Evolutionary conservation across 2,113 vertebrate genomes (phyloP), one percentile per base, ranked within the genome.

Genomic region (Lathamus discolor): DNA sequence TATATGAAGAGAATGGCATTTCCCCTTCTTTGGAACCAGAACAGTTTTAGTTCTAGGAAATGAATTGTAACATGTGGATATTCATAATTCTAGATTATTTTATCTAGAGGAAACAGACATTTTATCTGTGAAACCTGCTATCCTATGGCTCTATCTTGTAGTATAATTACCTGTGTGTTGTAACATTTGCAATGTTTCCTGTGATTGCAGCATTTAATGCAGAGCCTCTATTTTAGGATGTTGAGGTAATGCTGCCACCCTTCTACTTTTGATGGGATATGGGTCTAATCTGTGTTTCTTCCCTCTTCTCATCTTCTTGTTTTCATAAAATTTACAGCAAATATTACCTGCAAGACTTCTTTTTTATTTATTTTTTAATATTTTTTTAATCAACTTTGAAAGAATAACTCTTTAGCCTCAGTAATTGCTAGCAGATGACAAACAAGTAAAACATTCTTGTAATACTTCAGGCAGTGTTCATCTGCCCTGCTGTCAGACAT

Each of bases 121-220:
- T 73, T 83, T 48, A 9, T 49, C 23, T 84, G 11, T 43, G 55
- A 66, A 83, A 64, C 33, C 15, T 76, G 29, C 8, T 82, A 3
- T 76, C 0, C 0, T 59, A 3, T 67, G 43, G 14, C 35, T 84
- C 15, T 59, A 5, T 70, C 37, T 74, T 75, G 33, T 67, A n/a
- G 31, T 67, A 16, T 54, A 78, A 10, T 84, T 82, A 39, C 33
- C 44, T 37, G 23, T 1, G 3, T 64, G 6, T 66, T 59, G 33
- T 35, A 79, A 64, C 48, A 90, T 44, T 35, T 46, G 7, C 83
- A 76, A 43, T 49, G 33, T 29, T 85, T 92, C 22, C 95, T 96
- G 95, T 99, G 57, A 66, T 41, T 73, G 39, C 20, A 43, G 31
- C 46, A 6, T 72, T 91, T 93, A 62, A 29, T 84, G 66, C 20